Evolutionary conservation across 2,797 vertebrate species (phyloP), one percentile per base, ranked within the genome.

Genomic region (Sparus aurata): DNA sequence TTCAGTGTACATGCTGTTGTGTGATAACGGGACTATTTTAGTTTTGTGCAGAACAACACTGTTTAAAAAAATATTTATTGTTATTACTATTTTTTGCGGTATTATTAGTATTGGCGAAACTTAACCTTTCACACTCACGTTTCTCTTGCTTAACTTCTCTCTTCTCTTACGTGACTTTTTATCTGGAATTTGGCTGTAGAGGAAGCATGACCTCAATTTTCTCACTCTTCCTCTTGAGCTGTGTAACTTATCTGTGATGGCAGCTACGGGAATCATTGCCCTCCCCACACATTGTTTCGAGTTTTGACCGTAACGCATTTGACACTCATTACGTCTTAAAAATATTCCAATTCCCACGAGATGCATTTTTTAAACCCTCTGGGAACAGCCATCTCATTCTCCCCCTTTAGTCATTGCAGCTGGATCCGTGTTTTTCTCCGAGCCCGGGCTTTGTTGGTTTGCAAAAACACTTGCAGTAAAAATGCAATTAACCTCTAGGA

Each of bases 1-100:
- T 84, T 86, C 41, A 25, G 49, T 61, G 47, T 69, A 72, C 67
- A 69, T 64, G 74, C 45, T 84, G 82, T 82, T 74, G 57, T 73
- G 63, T 46, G 69, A 85, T 43, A 81, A 23, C 49, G 57, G 58
- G 38, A 22, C 63, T 84, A 60, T 80, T 85, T 46, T 73, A 22
- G 54, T 73, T 82, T 59, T 68, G 50, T 53, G 65, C 64, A 62
- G 25, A 77, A 52, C 2, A 58, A 41, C 12, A 30, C 38, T 38
- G 38, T 38, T 38, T 11, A 38, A 9, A 9, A 38, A 1, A 9
- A 38, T 5, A 38, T 38, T 47, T 63, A 12, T 45, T 45, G n/a
- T 25, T 4, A 62, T 57, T 27, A 13, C 12, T 15, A 50, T 53
- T 22, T 57, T 20, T 60, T 20, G 12, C 23, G 0, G 10, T n/a